phyloP scores from a whole-genome alignment of 2,797 vertebrate genomes.

The Acanthiza pusilla region DNA sequence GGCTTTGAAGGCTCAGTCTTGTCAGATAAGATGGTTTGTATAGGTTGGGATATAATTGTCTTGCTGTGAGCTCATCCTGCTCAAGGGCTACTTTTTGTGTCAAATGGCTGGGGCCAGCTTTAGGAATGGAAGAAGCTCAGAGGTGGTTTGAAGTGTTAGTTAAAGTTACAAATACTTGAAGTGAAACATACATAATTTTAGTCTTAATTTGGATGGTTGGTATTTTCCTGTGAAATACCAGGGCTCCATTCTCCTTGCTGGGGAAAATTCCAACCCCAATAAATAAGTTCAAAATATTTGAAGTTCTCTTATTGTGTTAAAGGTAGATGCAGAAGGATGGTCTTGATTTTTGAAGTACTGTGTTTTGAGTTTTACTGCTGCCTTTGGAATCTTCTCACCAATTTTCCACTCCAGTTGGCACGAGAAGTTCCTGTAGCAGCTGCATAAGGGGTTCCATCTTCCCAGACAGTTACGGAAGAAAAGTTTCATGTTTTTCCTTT shows the following conservation, averaged over 20 bases:
- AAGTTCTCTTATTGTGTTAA: not conserved
- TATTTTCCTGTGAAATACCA: not conserved
- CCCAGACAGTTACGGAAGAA: not conserved
- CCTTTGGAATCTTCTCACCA: not conserved
- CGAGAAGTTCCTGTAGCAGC: not conserved
- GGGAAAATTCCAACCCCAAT: not conserved
- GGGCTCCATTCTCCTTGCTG: not conserved
- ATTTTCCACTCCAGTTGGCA: not conserved
- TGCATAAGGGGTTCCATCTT: fast-evolving
- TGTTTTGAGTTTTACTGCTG: not conserved
- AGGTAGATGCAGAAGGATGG: not conserved
- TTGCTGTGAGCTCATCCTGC: not conserved
- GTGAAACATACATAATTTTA: not conserved
- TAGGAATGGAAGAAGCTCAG: not conserved
- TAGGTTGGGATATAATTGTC: not conserved
- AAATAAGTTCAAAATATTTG: not conserved
- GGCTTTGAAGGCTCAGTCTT: not conserved
- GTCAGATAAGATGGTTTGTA: not conserved
- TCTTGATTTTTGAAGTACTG: not conserved
- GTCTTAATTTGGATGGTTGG: not conserved
- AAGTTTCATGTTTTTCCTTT: not conserved
- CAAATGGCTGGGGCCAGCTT: not conserved
- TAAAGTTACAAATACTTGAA: not conserved
- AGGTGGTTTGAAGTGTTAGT: not conserved
- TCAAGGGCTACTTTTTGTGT: not conserved